Percentiles rank a stretch among this genome's conserved stretches.
These are phyloP conservation scores for Glareola pratincola DNA, from an alignment of 2,113 vertebrate species.

Conservation along the genomic window DNA sequence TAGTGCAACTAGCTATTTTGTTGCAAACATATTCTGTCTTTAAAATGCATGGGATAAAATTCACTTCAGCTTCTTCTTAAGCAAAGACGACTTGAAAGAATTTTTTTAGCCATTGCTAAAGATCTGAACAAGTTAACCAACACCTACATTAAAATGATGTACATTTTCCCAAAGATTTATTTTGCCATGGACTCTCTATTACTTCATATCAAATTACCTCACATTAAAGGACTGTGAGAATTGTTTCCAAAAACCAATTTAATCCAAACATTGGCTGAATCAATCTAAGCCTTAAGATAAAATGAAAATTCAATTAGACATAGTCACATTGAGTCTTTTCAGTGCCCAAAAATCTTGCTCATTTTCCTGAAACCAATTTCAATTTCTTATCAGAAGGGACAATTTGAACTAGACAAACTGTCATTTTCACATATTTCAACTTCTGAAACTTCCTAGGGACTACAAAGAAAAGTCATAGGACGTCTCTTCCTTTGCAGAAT, in stretches of 20 bases:
- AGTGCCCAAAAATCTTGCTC: neutral
- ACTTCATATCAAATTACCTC: neutral
- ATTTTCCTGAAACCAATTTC: neutral
- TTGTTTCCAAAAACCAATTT: slow-evolving; percentile 1
- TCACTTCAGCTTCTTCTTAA: neutral
- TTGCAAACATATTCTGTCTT: neutral
- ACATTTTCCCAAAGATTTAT: neutral
- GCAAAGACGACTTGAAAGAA: neutral
- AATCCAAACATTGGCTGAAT: neutral
- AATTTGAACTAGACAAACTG: neutral
- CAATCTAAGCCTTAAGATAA: neutral
- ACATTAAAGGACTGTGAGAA: neutral
- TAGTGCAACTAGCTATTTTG: neutral
- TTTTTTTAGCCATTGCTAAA: neutral
- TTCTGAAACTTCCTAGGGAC: neutral
- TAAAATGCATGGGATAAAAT: neutral
- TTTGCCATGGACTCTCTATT: neutral
- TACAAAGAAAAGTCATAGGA: neutral
- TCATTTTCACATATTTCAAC: neutral
- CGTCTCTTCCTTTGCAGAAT: neutral
- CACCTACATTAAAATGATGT: neutral
- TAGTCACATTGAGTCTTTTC: neutral
- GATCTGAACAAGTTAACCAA: neutral
- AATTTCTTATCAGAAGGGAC: neutral
- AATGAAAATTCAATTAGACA: neutral